Conservation (phyloP, 2,113 vertebrate genomes). For the Cynopterus brachyotis region DNA sequence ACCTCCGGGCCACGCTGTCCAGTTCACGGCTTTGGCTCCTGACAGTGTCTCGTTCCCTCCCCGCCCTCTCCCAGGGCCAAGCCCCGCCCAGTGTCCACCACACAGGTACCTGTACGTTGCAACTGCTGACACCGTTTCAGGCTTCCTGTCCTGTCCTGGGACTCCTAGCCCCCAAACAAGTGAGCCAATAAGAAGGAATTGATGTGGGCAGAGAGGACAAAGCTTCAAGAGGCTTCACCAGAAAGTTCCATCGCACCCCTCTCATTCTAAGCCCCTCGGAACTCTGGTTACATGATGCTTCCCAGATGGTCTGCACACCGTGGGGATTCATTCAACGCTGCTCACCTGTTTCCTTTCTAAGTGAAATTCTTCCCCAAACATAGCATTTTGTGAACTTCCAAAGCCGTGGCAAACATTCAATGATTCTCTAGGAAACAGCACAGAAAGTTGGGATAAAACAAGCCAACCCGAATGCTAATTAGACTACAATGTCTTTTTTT, state of each 20-base stretch:
- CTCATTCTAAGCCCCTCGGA: not conserved
- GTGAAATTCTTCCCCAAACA: not conserved
- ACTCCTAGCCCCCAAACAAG: not conserved
- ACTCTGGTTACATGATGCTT: not conserved
- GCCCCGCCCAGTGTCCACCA: not conserved
- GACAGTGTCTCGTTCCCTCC: too few species aligned
- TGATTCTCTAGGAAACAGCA: not conserved
- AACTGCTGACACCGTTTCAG: fast-evolving
- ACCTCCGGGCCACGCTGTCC: not conserved
- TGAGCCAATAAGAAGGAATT: too few species aligned
- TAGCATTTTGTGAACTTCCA: not conserved
- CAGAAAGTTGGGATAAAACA: not conserved
- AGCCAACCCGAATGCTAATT: not conserved
- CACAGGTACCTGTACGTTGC: fast-evolving
- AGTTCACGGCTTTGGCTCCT: fast-evolving
- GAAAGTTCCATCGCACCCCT: not conserved
- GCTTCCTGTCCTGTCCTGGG: not conserved
- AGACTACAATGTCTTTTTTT: not conserved
- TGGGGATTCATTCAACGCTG: fast-evolving
- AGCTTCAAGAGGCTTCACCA: not conserved
- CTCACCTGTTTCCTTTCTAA: not conserved
- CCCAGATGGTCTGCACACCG: not conserved
- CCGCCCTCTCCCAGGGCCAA: fast-evolving
- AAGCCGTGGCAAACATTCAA: not conserved
- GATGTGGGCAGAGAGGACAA: not conserved